Base-by-base conservation (phyloP, 2,797 vertebrate species). In the Chloroceryle inda region DNA sequence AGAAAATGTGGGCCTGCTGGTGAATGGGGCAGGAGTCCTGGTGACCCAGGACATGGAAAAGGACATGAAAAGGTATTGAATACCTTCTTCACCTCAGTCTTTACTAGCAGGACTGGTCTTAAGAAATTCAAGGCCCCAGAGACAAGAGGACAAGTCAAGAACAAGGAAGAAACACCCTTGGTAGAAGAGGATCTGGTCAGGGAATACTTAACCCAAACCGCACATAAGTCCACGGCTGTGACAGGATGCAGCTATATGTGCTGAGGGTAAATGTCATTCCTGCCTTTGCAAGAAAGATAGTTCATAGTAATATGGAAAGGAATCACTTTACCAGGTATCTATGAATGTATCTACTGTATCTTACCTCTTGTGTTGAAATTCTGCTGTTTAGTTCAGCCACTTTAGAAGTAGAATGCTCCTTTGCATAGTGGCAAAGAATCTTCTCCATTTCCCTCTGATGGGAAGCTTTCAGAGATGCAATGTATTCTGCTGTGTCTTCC, bases 381-480 rank as follows among this genome's bases (percentile, higher is more conserved):
- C 98, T 98, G 93, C 98, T 99, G 94, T 97, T 97, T 45, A 99
- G 97, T 79, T 99, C 98, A 61, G 99, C 98, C 53, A 99, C 97
- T 98, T 98, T 98, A 77, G 99, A 99, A 77, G 98, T 92, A 11
- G 99, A 99, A 96, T 99, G 98, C 52, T 99, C 98, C 56, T 99
- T 80, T 56, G 99, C 99, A 10, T 99, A 98, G 84, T 97, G 87
- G 77, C 98, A 98, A 50, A 98, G 94, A 67, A 99, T 97, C 35
- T 96, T 97, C 91, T 99, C 99, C 11, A 99, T 11, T 78, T 98
- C 98, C 88, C 96, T 98, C 61, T 98, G 98, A 92, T 99, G 98
- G 47, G 98, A 98, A 33, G 97, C 97, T 94, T 98, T 99, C 94
- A 98, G 92, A 15, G 98, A 98, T 38, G 98, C 91, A 31, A 99